phyloP scores from a whole-genome alignment of 2,888 invertebrate genomes.

The Vanessa cardui region DNA sequence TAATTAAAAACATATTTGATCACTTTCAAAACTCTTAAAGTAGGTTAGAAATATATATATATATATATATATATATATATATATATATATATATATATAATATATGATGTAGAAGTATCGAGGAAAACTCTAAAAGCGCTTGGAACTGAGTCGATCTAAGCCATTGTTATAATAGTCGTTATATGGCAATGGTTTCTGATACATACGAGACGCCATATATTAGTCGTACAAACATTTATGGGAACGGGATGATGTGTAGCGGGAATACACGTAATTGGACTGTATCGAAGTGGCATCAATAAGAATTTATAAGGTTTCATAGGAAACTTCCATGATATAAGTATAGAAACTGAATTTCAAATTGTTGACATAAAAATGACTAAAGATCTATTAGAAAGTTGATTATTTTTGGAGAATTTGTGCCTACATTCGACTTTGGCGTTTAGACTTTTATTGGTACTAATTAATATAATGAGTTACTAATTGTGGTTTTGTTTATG shows the following conservation, averaged over 20 bases:
- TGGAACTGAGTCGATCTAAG: constrained; percentile 13
- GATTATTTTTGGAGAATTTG: no score
- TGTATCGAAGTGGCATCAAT: constrained; percentile 18
- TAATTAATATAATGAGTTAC: no score
- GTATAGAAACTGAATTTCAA: background rate
- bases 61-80: no score
- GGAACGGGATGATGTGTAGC: no score
- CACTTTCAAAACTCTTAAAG: no score
- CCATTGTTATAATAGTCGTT: constrained; percentile 1
- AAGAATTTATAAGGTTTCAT: background rate
- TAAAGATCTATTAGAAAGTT: no score
- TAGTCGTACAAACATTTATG: constrained; percentile 20
- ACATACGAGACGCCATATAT: constrained; percentile 16
- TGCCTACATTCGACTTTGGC: no score
- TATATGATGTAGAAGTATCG: background rate
- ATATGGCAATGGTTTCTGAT: constrained; percentile 7
- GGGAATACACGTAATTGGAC: constrained; percentile 28
- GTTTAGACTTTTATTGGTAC: no score
- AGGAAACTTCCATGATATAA: constrained; percentile 1
- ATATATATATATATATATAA: no score
- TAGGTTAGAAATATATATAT: no score
- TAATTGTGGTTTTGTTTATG: no score
- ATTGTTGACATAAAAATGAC: background rate
- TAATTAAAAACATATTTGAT: no score
- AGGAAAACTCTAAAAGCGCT: background rate